Conservation (phyloP, 2,888 invertebrate species). For the Platycheirus albimanus region DNA sequence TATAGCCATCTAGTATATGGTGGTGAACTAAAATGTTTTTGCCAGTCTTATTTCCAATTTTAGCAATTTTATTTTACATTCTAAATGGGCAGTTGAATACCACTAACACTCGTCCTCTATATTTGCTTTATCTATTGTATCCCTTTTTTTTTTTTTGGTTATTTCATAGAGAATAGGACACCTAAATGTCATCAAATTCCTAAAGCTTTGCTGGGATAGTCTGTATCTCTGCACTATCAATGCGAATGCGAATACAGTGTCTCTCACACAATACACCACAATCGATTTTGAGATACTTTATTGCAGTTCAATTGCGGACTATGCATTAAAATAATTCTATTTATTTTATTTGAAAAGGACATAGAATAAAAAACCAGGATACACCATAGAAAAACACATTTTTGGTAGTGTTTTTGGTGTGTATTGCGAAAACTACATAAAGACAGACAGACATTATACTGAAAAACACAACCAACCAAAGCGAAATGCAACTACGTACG, state of each 20-base stretch:
- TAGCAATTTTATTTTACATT: constrained; percentile 67
- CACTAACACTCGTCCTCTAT: constrained; percentile 55
- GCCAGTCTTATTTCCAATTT: constrained; percentile 52
- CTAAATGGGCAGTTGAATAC: constrained; percentile 64
- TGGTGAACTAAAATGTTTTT: constrained; percentile 53
- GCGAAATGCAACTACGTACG: constrained; percentile 21
- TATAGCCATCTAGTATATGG: background rate
- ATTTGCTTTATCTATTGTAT: constrained; percentile 11
- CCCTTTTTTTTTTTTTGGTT: constrained; percentile 5
- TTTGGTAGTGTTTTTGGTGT: constrained; percentile 56
- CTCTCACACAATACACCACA: constrained; percentile 46
- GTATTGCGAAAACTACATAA: too few species aligned
- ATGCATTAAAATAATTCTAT: constrained; percentile 72
- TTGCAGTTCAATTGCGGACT: constrained; percentile 69
- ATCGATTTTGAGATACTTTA: constrained; percentile 69
- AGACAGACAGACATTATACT: too few species aligned
- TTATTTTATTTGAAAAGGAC: constrained; percentile 62
- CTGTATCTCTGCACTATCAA: background rate
- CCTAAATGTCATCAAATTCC: constrained; percentile 53
- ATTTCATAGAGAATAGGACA: constrained; percentile 23
- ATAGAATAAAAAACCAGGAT: constrained; percentile 16
- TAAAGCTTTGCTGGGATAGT: background rate
- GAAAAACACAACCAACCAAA: background rate
- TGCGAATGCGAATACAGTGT: constrained; percentile 28
- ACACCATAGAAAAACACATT: constrained; percentile 47